A percentile compares a stretch with the other conserved stretches of the same genome.
phyloP scores from a whole-genome alignment of 2,113 vertebrate genomes.

The Alethe castanea region DNA sequence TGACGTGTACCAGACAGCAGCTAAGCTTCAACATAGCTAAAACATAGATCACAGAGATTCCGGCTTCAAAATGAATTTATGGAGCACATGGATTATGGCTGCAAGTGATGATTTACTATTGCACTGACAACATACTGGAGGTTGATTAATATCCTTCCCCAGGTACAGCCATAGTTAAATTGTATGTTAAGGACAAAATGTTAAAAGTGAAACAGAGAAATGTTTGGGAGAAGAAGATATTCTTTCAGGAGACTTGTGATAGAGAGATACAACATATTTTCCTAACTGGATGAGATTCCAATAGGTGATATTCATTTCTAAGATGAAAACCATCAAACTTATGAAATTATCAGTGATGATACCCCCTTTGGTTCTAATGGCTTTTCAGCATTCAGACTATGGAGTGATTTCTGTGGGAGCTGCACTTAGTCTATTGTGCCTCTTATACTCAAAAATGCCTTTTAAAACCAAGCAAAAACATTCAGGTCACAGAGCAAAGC shows the following conservation, averaged over 20 bases:
- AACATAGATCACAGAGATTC: slow-evolving; percentile 47
- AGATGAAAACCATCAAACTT: neutral
- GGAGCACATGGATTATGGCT: slow-evolving; percentile 17
- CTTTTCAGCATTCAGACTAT: neutral
- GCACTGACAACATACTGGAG: neutral
- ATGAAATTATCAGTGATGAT: neutral
- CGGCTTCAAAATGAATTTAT: slow-evolving; percentile 55
- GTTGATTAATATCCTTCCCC: slow-evolving; percentile 24
- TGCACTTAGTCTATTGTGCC: neutral
- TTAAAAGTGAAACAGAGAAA: neutral
- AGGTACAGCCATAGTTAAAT: neutral
- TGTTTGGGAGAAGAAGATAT: neutral
- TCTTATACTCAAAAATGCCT: neutral
- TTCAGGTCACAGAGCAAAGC: slow-evolving; percentile 43
- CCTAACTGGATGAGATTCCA: neutral
- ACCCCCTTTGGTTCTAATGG: neutral
- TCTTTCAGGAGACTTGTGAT: neutral
- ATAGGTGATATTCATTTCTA: neutral
- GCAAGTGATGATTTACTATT: slow-evolving; percentile 45
- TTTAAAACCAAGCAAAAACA: slow-evolving; percentile 16
- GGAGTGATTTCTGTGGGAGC: neutral
- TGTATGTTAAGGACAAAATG: neutral
- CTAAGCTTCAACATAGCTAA: slow-evolving; percentile 35
- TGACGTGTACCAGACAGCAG: slow-evolving; percentile 21
- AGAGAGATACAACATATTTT: neutral